Conservation (phyloP, 2,113 vertebrate species). For the Pygoscelis adeliae region DNA sequence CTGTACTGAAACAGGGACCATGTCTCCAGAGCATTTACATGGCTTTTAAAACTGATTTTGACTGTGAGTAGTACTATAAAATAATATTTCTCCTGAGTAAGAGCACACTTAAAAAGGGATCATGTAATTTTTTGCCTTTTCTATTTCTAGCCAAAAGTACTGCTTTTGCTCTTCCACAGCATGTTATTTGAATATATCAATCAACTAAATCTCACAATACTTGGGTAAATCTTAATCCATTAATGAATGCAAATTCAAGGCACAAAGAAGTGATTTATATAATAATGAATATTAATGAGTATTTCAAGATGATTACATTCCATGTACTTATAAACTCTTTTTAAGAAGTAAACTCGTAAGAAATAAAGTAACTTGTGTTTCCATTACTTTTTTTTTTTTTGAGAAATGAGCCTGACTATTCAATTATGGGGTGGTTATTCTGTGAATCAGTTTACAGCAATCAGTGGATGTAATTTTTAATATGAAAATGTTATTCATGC, state of each 20-base stretch:
- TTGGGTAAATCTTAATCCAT: neutral
- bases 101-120: neutral
- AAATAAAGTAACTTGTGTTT: neutral
- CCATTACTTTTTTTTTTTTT: neutral
- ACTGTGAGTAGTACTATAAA: neutral
- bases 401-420: neutral
- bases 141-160: neutral
- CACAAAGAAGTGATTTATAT: neutral
- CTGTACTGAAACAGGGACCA: neutral
- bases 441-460: neutral
- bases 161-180: neutral
- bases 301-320: neutral
- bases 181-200: neutral
- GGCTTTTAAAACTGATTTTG: neutral
- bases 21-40: neutral
- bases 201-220: neutral
- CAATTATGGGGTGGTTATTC: neutral
- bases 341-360: neutral
- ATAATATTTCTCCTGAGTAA: neutral
- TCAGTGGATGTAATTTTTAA: neutral
- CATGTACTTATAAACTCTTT: neutral
- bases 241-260: slow-evolving; percentile 33
- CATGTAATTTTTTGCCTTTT: neutral
- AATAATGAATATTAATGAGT: slow-evolving; percentile 9
- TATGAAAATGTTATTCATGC: neutral